Percentiles rank a stretch among this genome's conserved stretches.
phyloP scores from a whole-genome alignment of 2,888 invertebrate species.

The Tribolium freemani region DNA sequence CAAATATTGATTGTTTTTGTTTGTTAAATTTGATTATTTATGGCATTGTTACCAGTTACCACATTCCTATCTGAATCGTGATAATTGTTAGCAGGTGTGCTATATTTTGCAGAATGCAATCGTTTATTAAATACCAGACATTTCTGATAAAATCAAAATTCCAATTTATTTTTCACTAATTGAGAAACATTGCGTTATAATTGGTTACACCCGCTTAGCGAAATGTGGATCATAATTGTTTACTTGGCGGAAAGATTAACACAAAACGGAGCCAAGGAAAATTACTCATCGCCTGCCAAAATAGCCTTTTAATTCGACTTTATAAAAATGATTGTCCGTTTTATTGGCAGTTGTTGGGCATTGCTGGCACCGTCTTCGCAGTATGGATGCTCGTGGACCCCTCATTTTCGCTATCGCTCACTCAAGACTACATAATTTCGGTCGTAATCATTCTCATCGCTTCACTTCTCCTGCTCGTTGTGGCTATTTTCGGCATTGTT shows the following conservation, averaged over 20 bases:
- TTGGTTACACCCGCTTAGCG: not conserved
- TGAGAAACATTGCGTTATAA: not conserved
- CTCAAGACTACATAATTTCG: constrained; percentile 78
- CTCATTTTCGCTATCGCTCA: constrained; percentile 79
- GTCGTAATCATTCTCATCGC: constrained; percentile 81
- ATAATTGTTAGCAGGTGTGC: not conserved
- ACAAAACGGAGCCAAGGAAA: not conserved
- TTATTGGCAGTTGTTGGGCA: constrained; percentile 77
- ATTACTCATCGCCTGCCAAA: not conserved
- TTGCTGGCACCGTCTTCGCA: constrained; percentile 78
- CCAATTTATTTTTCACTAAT: not conserved
- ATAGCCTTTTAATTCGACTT: not conserved
- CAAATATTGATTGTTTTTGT: not conserved
- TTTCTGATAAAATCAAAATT: not conserved
- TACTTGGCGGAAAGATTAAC: not conserved
- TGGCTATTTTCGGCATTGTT: constrained; percentile 87
- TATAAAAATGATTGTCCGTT: not conserved
- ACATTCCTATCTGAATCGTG: not conserved
- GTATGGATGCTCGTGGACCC: constrained; percentile 86
- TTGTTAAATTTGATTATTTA: not conserved
- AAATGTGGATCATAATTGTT: not conserved
- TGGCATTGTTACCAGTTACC: not conserved
- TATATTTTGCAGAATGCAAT: not conserved
- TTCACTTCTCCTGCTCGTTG: constrained; percentile 80
- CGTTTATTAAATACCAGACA: not conserved